Percentiles rank a stretch among this genome's conserved stretches.
These are phyloP conservation scores for Bubo bubo DNA, from an alignment of 2,113 vertebrate species.

Conservation along the genomic window DNA sequence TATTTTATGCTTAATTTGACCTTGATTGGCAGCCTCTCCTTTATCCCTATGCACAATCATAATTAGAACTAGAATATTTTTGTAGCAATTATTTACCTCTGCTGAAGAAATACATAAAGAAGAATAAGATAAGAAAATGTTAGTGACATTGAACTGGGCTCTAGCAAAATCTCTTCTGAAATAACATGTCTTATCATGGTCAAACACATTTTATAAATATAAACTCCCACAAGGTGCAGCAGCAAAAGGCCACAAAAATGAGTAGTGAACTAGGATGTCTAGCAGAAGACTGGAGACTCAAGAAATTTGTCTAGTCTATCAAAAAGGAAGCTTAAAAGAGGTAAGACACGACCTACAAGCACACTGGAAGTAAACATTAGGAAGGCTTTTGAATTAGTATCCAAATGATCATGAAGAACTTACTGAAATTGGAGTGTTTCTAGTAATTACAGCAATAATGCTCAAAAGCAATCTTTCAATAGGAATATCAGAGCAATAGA, in stretches of 20 bases:
- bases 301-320: neutral
- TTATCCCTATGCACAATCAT: neutral
- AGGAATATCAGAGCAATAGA: neutral
- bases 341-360: neutral
- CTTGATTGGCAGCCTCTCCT: neutral
- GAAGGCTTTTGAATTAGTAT: neutral
- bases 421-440: neutral
- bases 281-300: neutral
- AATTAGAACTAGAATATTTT: neutral
- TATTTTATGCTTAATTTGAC: neutral
- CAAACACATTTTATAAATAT: neutral
- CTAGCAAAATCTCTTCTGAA: neutral
- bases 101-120: neutral
- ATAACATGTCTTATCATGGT: neutral
- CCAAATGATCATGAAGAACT: neutral
- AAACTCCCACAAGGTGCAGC: neutral
- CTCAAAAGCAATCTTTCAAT: neutral
- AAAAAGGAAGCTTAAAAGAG: neutral
- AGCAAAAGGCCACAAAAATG: neutral
- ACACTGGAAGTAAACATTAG: neutral
- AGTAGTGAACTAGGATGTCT: rapidly evolving
- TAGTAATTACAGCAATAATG: neutral
- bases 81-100: neutral
- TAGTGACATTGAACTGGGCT: neutral
- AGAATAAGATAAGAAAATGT: neutral